These are phyloP conservation scores for Gambusia holbrooki DNA, from an alignment of 2,113 vertebrate genomes.

Conservation along the genomic window DNA sequence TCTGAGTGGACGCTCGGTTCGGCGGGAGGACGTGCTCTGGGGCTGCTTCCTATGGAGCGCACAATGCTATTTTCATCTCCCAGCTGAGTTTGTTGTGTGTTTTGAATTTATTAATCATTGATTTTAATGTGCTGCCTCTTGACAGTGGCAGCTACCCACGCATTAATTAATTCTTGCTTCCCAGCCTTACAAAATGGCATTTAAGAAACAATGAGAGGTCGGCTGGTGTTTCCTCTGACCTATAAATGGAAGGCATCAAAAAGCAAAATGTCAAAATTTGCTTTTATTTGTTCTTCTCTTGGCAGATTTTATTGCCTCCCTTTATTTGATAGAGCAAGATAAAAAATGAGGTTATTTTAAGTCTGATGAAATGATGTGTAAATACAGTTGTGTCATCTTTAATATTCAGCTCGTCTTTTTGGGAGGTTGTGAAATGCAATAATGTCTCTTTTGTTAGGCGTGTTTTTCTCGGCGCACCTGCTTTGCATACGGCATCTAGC, in stretches of 20 bases:
- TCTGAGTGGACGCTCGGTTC: constrained; percentile 82
- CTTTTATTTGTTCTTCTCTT: constrained; percentile 81
- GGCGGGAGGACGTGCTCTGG: constrained; percentile 81
- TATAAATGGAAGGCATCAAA: constrained; percentile 80
- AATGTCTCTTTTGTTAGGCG: constrained; percentile 75
- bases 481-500: constrained; percentile 79
- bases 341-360: constrained; percentile 68
- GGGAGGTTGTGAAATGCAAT: constrained; percentile 73
- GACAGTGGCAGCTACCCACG: constrained; percentile 83
- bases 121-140: constrained; percentile 85
- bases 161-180: constrained; percentile 83
- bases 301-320: constrained; percentile 71
- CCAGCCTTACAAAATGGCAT: constrained; percentile 81
- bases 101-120: constrained; percentile 89
- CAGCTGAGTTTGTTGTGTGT: constrained; percentile 87
- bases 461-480: constrained; percentile 73
- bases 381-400: constrained; percentile 79
- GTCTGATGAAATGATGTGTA: constrained; percentile 75
- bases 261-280: constrained; percentile 84
- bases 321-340: constrained; percentile 75
- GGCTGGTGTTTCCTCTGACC: constrained; percentile 82
- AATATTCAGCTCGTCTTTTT: constrained; percentile 73
- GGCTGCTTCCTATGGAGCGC: constrained; percentile 81
- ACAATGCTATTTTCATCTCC: constrained; percentile 85
- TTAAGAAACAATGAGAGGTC: constrained; percentile 84